A percentile compares a stretch with the other conserved stretches of the same genome.
phyloP scores from a whole-genome alignment of 2,113 vertebrate species.

The Eptesicus fuscus region DNA sequence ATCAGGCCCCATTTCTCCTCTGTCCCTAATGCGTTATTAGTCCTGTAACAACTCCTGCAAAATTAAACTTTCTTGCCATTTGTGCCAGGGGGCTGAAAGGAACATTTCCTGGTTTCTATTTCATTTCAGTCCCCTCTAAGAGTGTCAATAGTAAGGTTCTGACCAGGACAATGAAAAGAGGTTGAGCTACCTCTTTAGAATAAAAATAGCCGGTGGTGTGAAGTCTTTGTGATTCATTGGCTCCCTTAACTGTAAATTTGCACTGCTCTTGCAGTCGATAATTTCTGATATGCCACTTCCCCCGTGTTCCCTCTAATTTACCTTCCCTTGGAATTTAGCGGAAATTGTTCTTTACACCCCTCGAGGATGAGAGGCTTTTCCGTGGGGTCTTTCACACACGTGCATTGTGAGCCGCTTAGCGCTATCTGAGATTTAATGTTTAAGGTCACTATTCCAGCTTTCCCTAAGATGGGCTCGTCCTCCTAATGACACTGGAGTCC shows the following conservation, averaged over 20 bases:
- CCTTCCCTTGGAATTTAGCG: neutral
- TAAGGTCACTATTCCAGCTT: neutral
- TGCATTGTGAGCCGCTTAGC: neutral
- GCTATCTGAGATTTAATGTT: neutral
- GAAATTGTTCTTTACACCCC: neutral
- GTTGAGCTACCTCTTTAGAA: neutral
- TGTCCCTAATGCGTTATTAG: neutral
- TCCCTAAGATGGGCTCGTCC: neutral
- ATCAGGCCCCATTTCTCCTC: neutral
- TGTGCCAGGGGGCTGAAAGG: neutral
- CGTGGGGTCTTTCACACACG: neutral
- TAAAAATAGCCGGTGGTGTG: constrained; percentile 12
- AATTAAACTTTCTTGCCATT: constrained; percentile 48
- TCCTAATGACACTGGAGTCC: neutral
- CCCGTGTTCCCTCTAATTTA: neutral
- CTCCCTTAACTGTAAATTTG: constrained; percentile 2
- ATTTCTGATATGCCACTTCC: neutral
- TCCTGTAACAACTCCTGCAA: constrained; percentile 4
- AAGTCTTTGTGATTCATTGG: constrained; percentile 11
- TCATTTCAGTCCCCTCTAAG: constrained; percentile 1
- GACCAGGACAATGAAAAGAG: constrained; percentile 31
- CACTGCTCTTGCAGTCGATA: neutral
- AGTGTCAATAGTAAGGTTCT: constrained; percentile 41
- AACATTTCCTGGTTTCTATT: constrained; percentile 44
- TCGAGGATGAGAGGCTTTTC: neutral